Evolutionary conservation across 2,113 vertebrate genomes (phyloP).

Genomic region (Garra rufa): DNA sequence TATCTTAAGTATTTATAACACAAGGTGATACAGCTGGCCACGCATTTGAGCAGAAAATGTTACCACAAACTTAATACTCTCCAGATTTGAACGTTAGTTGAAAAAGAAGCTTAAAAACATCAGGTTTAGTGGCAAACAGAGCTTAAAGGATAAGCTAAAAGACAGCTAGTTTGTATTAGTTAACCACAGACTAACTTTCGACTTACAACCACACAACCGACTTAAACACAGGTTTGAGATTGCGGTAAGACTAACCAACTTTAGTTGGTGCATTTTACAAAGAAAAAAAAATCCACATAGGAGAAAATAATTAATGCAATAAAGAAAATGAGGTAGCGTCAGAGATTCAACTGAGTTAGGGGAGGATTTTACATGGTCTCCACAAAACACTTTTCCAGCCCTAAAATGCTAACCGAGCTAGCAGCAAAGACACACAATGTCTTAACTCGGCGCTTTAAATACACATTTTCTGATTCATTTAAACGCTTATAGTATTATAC

Average conservation of each 20-base stretch:
- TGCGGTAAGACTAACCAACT: neutral
- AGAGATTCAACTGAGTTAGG: neutral
- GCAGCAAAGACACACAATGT: neutral
- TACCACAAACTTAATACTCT: neutral
- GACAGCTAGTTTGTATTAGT: neutral
- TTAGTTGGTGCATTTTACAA: neutral
- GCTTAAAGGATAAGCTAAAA: neutral
- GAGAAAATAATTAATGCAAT: neutral
- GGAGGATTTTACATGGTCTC: neutral
- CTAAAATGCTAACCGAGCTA: constrained; percentile 32
- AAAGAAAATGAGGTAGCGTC: neutral
- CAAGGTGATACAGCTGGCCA: neutral
- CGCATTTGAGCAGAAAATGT: neutral
- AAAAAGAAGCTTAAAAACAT: neutral
- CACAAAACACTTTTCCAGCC: constrained; percentile 15
- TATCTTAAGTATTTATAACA: neutral
- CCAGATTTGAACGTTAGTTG: neutral
- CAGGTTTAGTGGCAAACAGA: neutral
- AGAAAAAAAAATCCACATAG: no score
- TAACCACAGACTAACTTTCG: neutral
- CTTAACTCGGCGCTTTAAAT: neutral
- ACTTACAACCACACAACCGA: neutral
- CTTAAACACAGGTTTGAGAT: neutral
- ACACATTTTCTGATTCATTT: neutral
- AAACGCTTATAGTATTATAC: neutral